Evolutionary conservation across 1,140 invertebrate species (phyloP).

Genomic region (Aphidius ervi): DNA sequence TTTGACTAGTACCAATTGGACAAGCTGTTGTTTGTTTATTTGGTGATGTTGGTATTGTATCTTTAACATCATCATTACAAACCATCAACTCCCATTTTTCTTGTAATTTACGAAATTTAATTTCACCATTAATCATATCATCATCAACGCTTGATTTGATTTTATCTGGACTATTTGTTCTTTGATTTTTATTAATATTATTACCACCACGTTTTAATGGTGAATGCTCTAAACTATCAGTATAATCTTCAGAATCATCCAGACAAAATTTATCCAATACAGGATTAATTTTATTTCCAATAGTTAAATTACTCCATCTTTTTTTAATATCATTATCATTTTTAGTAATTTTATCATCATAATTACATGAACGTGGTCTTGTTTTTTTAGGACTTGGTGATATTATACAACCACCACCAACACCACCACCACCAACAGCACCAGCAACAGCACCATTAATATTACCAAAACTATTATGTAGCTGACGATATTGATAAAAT

Average conservation of each 20-base stretch:
- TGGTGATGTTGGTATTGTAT: slow-evolving; percentile 39
- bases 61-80: slow-evolving; percentile 49
- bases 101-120: slow-evolving; percentile 72
- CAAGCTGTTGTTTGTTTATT: slow-evolving; percentile 40
- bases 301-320: slow-evolving; percentile 64
- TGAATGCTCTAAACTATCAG: slow-evolving; percentile 66
- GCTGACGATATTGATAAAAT: slow-evolving; percentile 72
- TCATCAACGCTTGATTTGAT: slow-evolving; percentile 35
- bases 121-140: slow-evolving; percentile 45
- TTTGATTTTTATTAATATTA: slow-evolving; percentile 16
- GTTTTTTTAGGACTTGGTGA: slow-evolving; percentile 53
- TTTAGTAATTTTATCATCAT: slow-evolving; percentile 51
- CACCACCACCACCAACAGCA: slow-evolving; percentile 42
- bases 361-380: slow-evolving; percentile 65
- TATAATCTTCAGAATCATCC: slow-evolving; percentile 69
- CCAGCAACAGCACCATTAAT: slow-evolving; percentile 56
- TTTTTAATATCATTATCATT: slow-evolving; percentile 59
- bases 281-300: slow-evolving; percentile 64
- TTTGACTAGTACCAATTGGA: slow-evolving; percentile 31
- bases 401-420: slow-evolving; percentile 34
- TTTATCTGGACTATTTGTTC: slow-evolving; percentile 15
- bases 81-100: slow-evolving; percentile 82
- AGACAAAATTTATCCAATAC: slow-evolving; percentile 66
- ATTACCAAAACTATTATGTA: slow-evolving; percentile 71
- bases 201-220: slow-evolving; percentile 42